Evolutionary conservation across 92 coral and sea anemone genomes (phyloP), one percentile per base, ranked within the genome.

Genomic region (Bergia puertoricense): DNA sequence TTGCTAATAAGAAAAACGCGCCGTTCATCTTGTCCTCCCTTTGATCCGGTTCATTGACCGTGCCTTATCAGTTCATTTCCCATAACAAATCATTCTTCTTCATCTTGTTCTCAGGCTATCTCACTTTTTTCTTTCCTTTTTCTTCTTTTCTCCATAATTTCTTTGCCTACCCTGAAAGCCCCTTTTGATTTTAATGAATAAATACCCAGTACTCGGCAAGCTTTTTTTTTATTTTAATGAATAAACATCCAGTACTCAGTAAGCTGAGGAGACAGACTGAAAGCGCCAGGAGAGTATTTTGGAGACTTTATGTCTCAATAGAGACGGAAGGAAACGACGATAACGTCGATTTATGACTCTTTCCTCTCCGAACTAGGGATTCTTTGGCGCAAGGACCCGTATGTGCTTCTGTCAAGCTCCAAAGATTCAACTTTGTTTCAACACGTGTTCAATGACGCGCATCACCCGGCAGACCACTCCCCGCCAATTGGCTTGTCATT

Each of bases 391-490:
- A 96, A 91, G 85, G 99, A 97, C 82, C 99, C 99, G 37, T 87
- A 87, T 77, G 96, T 97, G 30, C 84, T 97, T 54, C 74, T 97
- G 74, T 97, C 99, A 67, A 94, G 98, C 78, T 95, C 98, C 44
- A 97, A 97, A 81, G 99, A 97, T 88, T 91, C 95, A 57, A 95
- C 94, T 81, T 69, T 97, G 74, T 95, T 87, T 87, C 99, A 92
- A 38, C 98, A 97, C 86, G 94, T 91, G 81, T 97, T 97, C 78
- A 89, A 83, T 59, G 98, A 97, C 77, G 99, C 99, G 14, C 93
- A 97, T 48, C 97, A 91, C 56, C 99, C 99, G 5, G 98, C 94
- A 6, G 99, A 97, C 44, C 94, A 97, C 80, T 98, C 97, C 43
- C 98, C 99, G 2, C 94, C 96, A 15, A 96, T 95, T 37, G 99